phyloP scores from a whole-genome alignment of 2,797 vertebrate species.

The Urocyon cinereoargenteus region DNA sequence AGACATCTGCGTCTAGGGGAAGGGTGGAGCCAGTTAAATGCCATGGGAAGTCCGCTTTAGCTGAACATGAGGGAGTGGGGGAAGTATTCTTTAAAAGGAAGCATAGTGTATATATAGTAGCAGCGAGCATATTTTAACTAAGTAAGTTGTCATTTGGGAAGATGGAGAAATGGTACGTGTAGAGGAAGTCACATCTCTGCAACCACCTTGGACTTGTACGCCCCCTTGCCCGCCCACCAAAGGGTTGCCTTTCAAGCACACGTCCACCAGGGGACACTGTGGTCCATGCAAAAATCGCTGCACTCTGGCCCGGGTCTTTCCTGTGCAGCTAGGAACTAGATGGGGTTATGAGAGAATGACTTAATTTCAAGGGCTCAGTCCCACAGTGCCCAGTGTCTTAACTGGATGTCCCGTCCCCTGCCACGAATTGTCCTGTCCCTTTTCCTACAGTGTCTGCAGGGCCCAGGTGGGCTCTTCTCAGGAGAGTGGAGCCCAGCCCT shows the following conservation, averaged over 20 bases:
- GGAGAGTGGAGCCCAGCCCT: not conserved
- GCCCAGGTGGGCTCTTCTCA: not conserved
- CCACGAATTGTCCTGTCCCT: not conserved
- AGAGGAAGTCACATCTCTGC: not conserved
- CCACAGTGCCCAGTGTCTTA: not conserved
- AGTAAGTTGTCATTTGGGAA: not conserved
- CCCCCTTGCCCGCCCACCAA: fast-evolving
- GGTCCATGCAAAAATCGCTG: not conserved
- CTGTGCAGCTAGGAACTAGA: fast-evolving
- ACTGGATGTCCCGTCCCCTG: not conserved
- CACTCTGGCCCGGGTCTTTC: not conserved
- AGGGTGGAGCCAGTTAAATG: not conserved
- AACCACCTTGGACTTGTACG: fast-evolving
- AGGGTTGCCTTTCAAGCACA: not conserved
- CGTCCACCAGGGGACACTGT: not conserved
- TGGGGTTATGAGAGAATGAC: not conserved
- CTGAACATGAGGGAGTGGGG: not conserved
- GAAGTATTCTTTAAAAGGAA: not conserved
- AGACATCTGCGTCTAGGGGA: not conserved
- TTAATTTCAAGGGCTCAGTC: not conserved
- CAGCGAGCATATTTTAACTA: not conserved
- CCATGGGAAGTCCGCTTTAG: not conserved
- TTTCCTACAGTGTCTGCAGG: too few species aligned
- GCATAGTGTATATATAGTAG: not conserved
- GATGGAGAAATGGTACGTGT: not conserved